Conservation (phyloP, 1,140 invertebrate species). For the Platyura marginata region DNA sequence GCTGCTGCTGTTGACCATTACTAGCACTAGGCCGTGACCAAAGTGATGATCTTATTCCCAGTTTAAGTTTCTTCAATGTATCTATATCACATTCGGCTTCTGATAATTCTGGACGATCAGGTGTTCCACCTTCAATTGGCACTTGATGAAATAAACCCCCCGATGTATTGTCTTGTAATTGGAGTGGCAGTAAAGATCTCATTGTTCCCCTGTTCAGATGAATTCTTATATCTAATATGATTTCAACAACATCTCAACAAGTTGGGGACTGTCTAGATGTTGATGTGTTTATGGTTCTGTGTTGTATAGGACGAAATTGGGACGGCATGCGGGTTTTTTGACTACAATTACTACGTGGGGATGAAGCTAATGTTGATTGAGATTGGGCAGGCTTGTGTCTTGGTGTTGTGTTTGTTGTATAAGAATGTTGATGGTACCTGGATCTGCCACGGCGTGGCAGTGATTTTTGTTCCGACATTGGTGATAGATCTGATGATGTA, state of each 20-base stretch:
- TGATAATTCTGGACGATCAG: constrained; percentile 35
- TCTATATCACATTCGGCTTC: constrained; percentile 57
- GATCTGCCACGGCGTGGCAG: constrained; percentile 45
- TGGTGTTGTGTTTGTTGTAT: constrained; percentile 26
- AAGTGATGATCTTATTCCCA: constrained; percentile 46
- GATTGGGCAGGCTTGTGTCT: constrained; percentile 14
- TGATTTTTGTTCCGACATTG: constrained; percentile 59
- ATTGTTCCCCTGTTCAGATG: constrained; percentile 35
- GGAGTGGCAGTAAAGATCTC: constrained; percentile 35
- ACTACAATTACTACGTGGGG: constrained; percentile 11
- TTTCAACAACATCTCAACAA: constrained; percentile 4
- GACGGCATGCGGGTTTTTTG: constrained; percentile 21
- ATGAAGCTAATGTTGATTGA: neutral
- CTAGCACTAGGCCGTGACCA: constrained; percentile 40
- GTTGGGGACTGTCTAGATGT: neutral
- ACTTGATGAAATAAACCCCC: constrained; percentile 14
- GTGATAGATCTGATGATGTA: constrained; percentile 57
- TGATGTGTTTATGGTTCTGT: constrained; percentile 12
- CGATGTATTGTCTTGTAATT: constrained; percentile 15
- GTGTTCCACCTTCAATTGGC: constrained; percentile 15
- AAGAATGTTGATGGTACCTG: constrained; percentile 35
- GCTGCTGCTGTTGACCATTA: constrained; percentile 31
- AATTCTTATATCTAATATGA: constrained; percentile 2
- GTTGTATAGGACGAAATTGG: constrained; percentile 24
- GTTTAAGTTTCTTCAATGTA: constrained; percentile 53